These are phyloP conservation scores for Macrobrachium nipponense DNA, from an alignment of 1,140 invertebrate genomes.

Conservation along the genomic window DNA sequence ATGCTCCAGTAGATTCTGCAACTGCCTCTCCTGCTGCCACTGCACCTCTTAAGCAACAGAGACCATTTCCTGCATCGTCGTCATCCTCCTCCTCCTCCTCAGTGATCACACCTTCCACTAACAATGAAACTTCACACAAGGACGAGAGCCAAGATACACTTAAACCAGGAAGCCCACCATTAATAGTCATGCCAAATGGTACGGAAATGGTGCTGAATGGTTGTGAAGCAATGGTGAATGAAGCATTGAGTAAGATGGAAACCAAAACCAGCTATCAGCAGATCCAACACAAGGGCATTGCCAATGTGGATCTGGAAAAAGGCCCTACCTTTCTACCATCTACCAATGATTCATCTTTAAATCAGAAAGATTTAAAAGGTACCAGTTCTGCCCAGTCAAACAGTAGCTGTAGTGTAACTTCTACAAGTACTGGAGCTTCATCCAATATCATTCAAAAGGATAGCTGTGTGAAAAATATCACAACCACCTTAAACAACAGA, in stretches of 20 bases:
- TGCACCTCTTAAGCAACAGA: background rate
- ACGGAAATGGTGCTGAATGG: constrained; percentile 15
- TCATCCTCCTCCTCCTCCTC: background rate
- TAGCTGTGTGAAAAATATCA: too few relatives aligned
- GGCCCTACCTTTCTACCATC: too few relatives aligned
- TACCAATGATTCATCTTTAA: too few relatives aligned
- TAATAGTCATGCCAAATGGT: constrained; percentile 12
- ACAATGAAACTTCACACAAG: background rate
- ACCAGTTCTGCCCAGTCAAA: too few relatives aligned
- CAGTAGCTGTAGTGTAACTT: too few relatives aligned
- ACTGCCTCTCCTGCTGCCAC: constrained; percentile 11
- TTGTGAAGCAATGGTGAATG: background rate
- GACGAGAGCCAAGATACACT: background rate
- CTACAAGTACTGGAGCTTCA: background rate
- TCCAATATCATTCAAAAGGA: background rate
- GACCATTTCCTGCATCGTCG: background rate
- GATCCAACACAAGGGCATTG: background rate
- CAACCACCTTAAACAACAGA: background rate
- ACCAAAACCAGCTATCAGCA: background rate
- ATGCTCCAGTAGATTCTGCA: background rate
- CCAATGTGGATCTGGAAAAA: too few relatives aligned
- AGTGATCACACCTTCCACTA: too few relatives aligned
- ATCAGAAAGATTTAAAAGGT: too few relatives aligned
- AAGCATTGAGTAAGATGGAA: background rate
- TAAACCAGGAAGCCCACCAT: constrained; percentile 33